A percentile compares a stretch with the other conserved stretches of the same genome.
phyloP scores from a whole-genome alignment of 37 sponge, comb jelly and placozoan genomes.

The Diacarnus erythraeanus region DNA sequence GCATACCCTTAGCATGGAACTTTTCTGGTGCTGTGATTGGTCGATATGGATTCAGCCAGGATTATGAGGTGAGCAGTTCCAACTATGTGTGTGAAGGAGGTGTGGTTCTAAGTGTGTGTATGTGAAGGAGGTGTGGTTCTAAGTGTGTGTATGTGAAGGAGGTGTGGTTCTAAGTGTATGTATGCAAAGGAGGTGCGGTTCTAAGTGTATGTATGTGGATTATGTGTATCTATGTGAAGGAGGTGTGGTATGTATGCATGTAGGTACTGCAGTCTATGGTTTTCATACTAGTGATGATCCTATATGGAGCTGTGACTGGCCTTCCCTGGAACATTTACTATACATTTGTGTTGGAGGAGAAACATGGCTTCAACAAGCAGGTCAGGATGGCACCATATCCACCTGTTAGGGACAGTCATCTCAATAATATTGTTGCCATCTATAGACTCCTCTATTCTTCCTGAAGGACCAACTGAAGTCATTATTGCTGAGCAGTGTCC shows the following conservation, averaged over 20 bases:
- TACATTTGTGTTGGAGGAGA: conserved; percentile 89
- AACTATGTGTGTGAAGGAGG: background rate
- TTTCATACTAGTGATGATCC: conserved; percentile 48
- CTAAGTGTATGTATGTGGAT: conserved; percentile 48
- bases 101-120: too few species aligned
- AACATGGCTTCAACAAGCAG: conserved; percentile 98
- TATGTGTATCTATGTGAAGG: conserved; percentile 12
- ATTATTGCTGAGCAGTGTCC: conserved; percentile 44
- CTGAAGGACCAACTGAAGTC: conserved; percentile 84
- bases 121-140: too few species aligned
- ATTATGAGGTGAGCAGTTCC: conserved; percentile 50
- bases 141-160: background rate
- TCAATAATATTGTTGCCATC: too few species aligned
- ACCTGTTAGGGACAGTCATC: too few species aligned
- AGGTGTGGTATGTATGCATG: background rate
- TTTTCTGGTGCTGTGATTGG: conserved; percentile 45
- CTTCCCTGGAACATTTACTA: conserved; percentile 86
- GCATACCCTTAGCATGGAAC: conserved; percentile 66
- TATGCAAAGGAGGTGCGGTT: background rate
- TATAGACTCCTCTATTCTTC: conserved; percentile 82
- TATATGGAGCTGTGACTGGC: conserved; percentile 45
- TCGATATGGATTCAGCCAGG: conserved; percentile 43
- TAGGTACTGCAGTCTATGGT: conserved; percentile 73
- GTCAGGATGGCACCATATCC: too few species aligned
- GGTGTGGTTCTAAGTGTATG: too few species aligned